Conservation (phyloP, 2,797 vertebrate genomes). For the Psittacula echo region DNA sequence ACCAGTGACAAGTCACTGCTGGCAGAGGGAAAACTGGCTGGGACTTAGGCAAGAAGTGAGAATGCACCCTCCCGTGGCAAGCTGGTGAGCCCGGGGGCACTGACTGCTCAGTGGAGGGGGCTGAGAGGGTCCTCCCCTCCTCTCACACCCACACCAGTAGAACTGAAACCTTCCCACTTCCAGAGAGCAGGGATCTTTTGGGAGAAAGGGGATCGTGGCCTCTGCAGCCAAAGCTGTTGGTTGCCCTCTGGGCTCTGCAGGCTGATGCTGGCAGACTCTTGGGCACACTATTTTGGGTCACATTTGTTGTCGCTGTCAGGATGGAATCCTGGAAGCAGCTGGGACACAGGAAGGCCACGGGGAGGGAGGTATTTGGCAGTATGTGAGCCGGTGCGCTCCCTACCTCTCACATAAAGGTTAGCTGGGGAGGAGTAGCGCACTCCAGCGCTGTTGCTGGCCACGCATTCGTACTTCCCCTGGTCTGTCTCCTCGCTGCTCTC, state of each 20-base stretch:
- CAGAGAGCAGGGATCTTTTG: neutral
- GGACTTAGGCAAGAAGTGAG: neutral
- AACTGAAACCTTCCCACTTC: neutral
- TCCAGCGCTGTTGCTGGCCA: constrained; percentile 96
- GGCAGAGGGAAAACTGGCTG: neutral
- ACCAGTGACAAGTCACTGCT: neutral
- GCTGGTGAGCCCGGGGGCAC: neutral
- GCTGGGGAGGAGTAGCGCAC: constrained; percentile 98
- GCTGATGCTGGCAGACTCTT: neutral
- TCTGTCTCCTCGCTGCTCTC: constrained; percentile 99
- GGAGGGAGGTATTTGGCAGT: neutral
- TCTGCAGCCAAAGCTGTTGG: neutral
- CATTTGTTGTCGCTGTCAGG: rapidly evolving
- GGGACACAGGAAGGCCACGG: neutral
- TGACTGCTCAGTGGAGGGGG: neutral
- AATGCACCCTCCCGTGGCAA: neutral
- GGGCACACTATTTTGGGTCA: neutral
- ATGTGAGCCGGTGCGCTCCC: constrained; percentile 83
- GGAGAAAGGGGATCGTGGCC: neutral
- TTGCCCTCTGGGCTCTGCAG: neutral
- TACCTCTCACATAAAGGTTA: constrained; percentile 99
- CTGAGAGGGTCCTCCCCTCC: neutral
- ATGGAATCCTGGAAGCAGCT: neutral
- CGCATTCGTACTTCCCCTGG: constrained; percentile 99
- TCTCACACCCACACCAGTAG: neutral